Percentiles rank a stretch among this genome's conserved stretches.
These are phyloP conservation scores for Drosophila falleni DNA, from an alignment of 2,888 invertebrate genomes.

Conservation along the genomic window DNA sequence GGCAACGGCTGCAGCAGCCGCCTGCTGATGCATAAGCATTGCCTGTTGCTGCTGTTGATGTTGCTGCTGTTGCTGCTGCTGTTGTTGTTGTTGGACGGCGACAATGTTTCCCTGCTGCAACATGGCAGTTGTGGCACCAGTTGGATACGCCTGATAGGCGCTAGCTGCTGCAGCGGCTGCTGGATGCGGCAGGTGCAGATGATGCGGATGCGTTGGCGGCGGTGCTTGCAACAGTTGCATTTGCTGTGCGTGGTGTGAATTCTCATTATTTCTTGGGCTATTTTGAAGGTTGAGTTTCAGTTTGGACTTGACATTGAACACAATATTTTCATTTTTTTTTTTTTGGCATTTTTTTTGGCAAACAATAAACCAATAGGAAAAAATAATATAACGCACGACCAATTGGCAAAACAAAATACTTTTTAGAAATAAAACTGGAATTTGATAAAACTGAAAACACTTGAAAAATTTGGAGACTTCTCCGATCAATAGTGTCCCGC, in stretches of 20 bases:
- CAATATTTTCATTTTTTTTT: constrained; percentile 33
- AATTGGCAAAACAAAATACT: constrained; percentile 35
- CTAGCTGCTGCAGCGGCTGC: constrained; percentile 65
- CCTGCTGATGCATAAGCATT: constrained; percentile 66
- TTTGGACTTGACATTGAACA: constrained; percentile 56
- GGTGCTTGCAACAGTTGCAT: constrained; percentile 85
- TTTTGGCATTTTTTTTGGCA: constrained; percentile 51
- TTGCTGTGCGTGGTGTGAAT: constrained; percentile 84
- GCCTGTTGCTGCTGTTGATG: constrained; percentile 62
- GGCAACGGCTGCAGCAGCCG: constrained; percentile 61
- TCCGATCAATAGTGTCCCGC: constrained; percentile 2
- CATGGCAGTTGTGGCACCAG: constrained; percentile 63
- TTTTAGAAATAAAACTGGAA: constrained; percentile 19
- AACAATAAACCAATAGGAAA: constrained; percentile 28
- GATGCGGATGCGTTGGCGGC: constrained; percentile 82
- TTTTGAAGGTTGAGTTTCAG: constrained; percentile 37
- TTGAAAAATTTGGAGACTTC: constrained; percentile 11
- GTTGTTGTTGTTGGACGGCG: constrained; percentile 75
- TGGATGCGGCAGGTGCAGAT: constrained; percentile 80
- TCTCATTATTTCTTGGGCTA: constrained; percentile 34
- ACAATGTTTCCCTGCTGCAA: constrained; percentile 73
- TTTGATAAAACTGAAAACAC: constrained; percentile 33
- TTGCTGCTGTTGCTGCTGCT: constrained; percentile 67
- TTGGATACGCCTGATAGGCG: constrained; percentile 68
- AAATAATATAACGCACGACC: constrained; percentile 16